Evolutionary conservation across 1,140 invertebrate species (phyloP), one percentile per base, ranked within the genome.

Genomic region (Globodera rostochiensis): DNA sequence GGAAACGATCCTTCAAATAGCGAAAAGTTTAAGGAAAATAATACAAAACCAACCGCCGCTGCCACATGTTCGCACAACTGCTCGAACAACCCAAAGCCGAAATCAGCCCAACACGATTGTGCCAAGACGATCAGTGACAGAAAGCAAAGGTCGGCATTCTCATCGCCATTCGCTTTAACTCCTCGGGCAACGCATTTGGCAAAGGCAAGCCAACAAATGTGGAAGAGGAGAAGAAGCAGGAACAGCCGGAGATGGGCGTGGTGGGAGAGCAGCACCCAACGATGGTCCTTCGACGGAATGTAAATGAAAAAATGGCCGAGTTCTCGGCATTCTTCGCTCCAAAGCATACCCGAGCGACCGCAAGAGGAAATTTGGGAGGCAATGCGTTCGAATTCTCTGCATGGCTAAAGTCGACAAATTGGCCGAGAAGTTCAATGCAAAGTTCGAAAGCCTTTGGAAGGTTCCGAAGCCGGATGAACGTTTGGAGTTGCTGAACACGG

Each of bases 161-260:
- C 60, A 49, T 7, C 25, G 21, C 36, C 21, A n/a, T 11, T 47
- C n/a, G 50, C 25, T 49, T 50, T 49, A 15, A 77, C 46, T 46
- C 49, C 60, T 7, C 53, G 60, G 47, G 64, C 69, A 4, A 36
- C 21, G 49, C 60, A 77, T 15, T 60, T 53, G 47, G 53, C 19
- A 67, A 77, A 77, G 9, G 21, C 64, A n/a, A 77, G 57, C 76
- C 76, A 77, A 67, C 76, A 77, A 70, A 77, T 77, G 49, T 77
- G 76, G 49, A 77, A 77, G 19, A 77, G 7, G 11, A 67, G 64
- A 25, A 71, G 69, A 6, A 71, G 9, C 36, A 47, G 36, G 36
- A 71, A 71, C 25, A 47, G 9, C 13, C 69, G 69, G 8, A 71
- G 69, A 36, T 71, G 69, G n/a, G 11, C 25, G 15, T 11, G n/a